Percentiles rank a stretch among this genome's conserved stretches.
Evolutionary conservation across 2,888 invertebrate species (phyloP).

Genomic region (Napeogenes sylphis): DNA sequence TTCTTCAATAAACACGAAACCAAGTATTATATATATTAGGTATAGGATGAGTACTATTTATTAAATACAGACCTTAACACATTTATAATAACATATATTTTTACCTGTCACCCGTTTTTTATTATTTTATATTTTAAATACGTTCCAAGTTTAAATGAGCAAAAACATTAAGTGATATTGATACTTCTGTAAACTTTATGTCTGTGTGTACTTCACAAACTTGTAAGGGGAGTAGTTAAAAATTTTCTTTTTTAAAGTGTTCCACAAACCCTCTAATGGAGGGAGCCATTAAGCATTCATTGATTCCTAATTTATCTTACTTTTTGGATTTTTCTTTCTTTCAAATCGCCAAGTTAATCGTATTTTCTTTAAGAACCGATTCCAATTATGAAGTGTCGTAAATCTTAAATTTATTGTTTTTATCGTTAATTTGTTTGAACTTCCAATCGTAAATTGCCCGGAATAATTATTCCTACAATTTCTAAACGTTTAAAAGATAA

Average conservation of each 20-base stretch:
- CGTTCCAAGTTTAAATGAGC: no score
- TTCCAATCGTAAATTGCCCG: slow-evolving; percentile 32
- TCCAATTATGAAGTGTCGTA: slow-evolving; percentile 52
- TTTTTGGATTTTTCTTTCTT: slow-evolving; percentile 66
- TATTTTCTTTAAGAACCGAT: slow-evolving; percentile 54
- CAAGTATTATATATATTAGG: background rate
- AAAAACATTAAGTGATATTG: no score
- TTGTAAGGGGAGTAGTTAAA: slow-evolving; percentile 61
- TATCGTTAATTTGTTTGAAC: slow-evolving; percentile 30
- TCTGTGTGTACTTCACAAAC: slow-evolving; percentile 47
- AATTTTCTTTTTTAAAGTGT: slow-evolving; percentile 56
- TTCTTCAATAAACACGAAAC: background rate
- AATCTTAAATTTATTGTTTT: slow-evolving; percentile 42
- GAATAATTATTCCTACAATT: slow-evolving; percentile 8
- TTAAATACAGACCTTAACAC: no score
- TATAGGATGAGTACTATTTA: background rate
- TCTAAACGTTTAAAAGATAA: slow-evolving; percentile 17
- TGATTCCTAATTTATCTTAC: slow-evolving; percentile 72
- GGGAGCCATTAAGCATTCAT: slow-evolving; percentile 71
- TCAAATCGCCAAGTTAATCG: slow-evolving; percentile 56
- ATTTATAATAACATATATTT: no score
- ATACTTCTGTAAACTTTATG: slow-evolving; percentile 35
- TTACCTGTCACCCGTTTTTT: no score
- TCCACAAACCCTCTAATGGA: slow-evolving; percentile 68
- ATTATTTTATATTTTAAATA: no score